Percentiles rank a stretch among this genome's conserved stretches.
phyloP scores from a whole-genome alignment of 2,113 vertebrate genomes.

The Campylomormyrus tamandua region DNA sequence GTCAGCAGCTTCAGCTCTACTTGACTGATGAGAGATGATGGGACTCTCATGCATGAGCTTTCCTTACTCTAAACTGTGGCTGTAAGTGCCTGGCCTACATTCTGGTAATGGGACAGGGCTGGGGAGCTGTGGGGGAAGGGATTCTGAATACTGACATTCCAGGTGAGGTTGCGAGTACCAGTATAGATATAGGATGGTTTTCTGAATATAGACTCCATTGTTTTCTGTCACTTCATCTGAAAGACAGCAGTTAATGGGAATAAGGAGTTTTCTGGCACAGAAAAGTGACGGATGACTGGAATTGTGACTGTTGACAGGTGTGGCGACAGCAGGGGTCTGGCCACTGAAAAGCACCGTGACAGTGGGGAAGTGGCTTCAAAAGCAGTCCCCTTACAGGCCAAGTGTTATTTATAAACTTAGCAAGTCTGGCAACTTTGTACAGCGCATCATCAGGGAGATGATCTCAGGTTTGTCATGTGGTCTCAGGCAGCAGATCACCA shows the following conservation, averaged over 20 bases:
- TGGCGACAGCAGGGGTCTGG: conserved; percentile 40
- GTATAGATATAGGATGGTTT: neutral
- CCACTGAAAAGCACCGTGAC: conserved; percentile 22
- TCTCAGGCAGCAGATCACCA: conserved; percentile 17
- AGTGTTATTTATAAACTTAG: conserved; percentile 33
- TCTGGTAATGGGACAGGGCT: neutral
- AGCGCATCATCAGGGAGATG: neutral
- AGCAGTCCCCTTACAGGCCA: conserved; percentile 14
- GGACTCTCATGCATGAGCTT: neutral
- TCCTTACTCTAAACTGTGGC: conserved; percentile 6
- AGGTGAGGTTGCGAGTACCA: neutral
- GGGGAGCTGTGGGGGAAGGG: neutral
- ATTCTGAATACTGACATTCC: neutral
- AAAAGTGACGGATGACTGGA: conserved; percentile 10
- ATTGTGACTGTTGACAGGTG: conserved; percentile 37
- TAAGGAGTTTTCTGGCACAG: conserved; percentile 15
- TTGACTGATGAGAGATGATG: neutral
- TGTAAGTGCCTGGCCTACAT: conserved; percentile 15
- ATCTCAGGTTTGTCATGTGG: conserved; percentile 16
- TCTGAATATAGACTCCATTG: neutral
- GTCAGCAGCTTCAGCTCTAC: neutral
- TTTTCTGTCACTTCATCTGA: neutral
- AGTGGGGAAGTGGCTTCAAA: conserved; percentile 25
- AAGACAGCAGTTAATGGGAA: neutral
- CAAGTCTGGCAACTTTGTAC: conserved; percentile 25